Conservation (phyloP, 2,113 vertebrate genomes). For the Oriolus oriolus region DNA sequence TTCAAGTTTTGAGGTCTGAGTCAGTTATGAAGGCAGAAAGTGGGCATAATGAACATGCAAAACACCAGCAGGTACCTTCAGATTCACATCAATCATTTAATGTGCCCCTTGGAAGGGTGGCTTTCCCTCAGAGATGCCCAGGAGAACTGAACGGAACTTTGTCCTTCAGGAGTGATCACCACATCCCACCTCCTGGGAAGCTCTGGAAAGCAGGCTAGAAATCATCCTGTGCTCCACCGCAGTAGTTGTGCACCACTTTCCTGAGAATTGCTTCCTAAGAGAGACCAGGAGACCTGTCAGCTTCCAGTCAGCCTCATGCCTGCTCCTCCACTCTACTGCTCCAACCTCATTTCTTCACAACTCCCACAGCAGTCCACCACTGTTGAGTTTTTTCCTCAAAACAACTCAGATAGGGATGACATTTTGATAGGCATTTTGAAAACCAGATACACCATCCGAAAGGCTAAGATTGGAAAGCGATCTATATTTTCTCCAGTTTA, state of each 20-base stretch:
- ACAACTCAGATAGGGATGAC: background rate
- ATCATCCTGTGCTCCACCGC: background rate
- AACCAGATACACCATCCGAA: background rate
- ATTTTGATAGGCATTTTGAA: background rate
- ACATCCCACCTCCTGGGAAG: background rate
- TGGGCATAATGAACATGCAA: background rate
- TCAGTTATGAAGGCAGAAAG: slow-evolving; percentile 21
- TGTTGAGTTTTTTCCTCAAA: background rate
- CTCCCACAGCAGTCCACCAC: rapidly evolving
- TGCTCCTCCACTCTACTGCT: background rate
- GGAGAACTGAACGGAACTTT: background rate
- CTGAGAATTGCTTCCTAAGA: too few species aligned
- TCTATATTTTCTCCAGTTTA: background rate
- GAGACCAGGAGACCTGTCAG: background rate
- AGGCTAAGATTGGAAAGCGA: background rate
- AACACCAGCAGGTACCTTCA: background rate
- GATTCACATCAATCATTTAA: background rate
- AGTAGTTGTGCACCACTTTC: background rate
- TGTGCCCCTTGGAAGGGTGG: background rate
- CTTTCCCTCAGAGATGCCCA: background rate
- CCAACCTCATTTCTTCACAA: background rate
- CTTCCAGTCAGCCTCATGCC: background rate
- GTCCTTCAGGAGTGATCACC: background rate
- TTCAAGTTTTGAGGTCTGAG: slow-evolving; percentile 52
- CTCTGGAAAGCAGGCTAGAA: background rate